Percentiles rank a stretch among this genome's conserved stretches.
Conservation (phyloP, 2,888 invertebrate genomes). For the Ornithoptera priamus region DNA sequence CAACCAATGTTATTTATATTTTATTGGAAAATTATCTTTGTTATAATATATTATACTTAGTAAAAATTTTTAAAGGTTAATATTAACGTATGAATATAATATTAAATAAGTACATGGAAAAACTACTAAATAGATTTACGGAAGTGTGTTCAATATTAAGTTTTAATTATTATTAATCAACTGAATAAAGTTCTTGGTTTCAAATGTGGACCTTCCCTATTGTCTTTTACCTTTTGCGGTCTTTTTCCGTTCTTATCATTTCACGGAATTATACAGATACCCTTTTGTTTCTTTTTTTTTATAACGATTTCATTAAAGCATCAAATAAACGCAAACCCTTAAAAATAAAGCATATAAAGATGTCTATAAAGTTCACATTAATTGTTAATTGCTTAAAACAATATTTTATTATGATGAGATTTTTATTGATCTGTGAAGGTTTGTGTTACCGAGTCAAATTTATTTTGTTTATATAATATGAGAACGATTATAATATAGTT, state of each 20-base stretch:
- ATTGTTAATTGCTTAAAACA: not conserved
- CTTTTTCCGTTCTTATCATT: not conserved
- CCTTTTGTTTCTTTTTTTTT: not conserved
- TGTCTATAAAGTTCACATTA: not conserved
- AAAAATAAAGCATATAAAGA: not conserved
- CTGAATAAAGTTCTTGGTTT: not conserved
- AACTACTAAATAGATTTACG: not conserved
- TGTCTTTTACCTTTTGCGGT: not conserved
- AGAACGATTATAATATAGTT: slow-evolving; percentile 21
- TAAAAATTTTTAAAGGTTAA: too few species aligned
- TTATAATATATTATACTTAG: too few species aligned
- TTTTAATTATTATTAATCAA: not conserved
- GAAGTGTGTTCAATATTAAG: not conserved
- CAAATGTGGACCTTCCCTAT: not conserved
- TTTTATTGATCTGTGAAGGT: not conserved
- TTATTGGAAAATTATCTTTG: too few species aligned
- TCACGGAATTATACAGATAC: not conserved
- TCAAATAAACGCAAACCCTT: not conserved
- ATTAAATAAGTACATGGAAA: too few species aligned
- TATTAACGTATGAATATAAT: too few species aligned
- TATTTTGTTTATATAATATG: not conserved
- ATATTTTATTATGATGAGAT: not conserved
- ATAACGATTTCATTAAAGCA: not conserved
- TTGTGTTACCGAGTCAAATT: not conserved
- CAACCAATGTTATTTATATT: too few species aligned